Base-by-base conservation (phyloP, 2,797 vertebrate genomes). In the Pteronotus mesoamericanus region DNA sequence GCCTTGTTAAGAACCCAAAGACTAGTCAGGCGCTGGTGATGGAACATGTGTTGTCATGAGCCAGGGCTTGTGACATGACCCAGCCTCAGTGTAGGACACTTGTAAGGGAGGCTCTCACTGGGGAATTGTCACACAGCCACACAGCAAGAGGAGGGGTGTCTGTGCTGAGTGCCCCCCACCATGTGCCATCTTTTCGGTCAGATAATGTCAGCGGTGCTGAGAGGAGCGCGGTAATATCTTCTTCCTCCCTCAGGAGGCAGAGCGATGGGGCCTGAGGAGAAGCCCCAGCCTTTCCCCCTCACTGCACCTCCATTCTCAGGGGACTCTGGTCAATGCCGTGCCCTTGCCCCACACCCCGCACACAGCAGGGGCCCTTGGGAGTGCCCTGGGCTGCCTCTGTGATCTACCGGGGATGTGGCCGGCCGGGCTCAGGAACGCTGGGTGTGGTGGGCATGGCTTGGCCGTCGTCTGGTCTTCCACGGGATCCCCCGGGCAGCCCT, bases 231-330 rank as follows among this genome's bases (percentile, higher is more conserved):
- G 57, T 91, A 61, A 77, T 22, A 42, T 11, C 77, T 78, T 32
- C 86, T 66, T 77, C 51, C 87, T 92, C 85, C 48, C 59, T 34
- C 15, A 29, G 51, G 48, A 89, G 95, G 79, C 68, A 37, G 57
- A 7, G 22, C 53, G 71, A 84, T 39, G 68, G 72, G 79, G 80
- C 75, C 46, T 21, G 42, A 46, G 42, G 71, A 83, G 86, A 83
- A 86, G 42, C 46, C 39, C 59, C 16, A 3, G 55, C 44, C 74
- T 57, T 44, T 19, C 44, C 87, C 85, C 39, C 79, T 71, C 55
- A 53, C 64, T 42, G 89, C 87, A 89, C 93, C 80, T 96, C 96
- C n/a, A n/a, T 91, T 69, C 97, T 96, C 90, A 96, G 95, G 95
- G 92, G 85, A 95, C 86, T 80, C 69, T 53, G 24, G 39, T 64